Evolutionary conservation across 2,113 vertebrate species (phyloP).

Genomic region (Cranoglanis bouderius): DNA sequence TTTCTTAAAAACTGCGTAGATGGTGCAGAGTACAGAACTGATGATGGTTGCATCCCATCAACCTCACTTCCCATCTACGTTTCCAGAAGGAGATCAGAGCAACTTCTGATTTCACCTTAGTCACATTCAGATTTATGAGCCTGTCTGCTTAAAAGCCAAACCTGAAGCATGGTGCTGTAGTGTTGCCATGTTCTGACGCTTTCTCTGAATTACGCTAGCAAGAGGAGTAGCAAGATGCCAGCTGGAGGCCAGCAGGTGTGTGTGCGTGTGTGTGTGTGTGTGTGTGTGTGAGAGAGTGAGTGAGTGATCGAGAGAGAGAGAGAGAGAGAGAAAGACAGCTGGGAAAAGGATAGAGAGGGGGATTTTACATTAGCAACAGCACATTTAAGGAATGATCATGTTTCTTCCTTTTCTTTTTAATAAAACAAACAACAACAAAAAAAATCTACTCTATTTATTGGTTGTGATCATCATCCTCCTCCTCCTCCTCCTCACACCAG

Average conservation of each 20-base stretch:
- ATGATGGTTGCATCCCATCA: background rate
- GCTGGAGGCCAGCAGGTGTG: constrained; percentile 3
- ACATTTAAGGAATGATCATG: constrained; percentile 65
- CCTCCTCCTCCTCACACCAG: constrained; percentile 47
- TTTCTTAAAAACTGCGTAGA: background rate
- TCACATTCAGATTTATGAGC: background rate
- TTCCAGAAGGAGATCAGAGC: background rate
- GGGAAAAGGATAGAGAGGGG: constrained; percentile 6
- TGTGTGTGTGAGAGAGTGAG: background rate
- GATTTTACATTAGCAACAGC: constrained; percentile 45
- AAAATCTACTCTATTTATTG: constrained; percentile 58
- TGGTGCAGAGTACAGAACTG: background rate
- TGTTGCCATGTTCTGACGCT: constrained; percentile 37
- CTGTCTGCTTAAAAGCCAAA: constrained; percentile 12
- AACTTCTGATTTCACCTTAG: background rate
- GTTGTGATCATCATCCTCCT: constrained; percentile 46
- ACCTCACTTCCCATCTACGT: too few relatives aligned
- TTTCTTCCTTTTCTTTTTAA: constrained; percentile 60
- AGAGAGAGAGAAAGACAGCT: background rate
- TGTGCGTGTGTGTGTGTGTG: background rate
- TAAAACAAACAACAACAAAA: constrained; percentile 45
- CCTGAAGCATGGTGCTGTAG: constrained; percentile 38
- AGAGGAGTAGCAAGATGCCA: constrained; percentile 13
- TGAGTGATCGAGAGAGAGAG: background rate
- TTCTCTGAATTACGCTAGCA: background rate